phyloP scores from a whole-genome alignment of 2,888 invertebrate species.

The Hololepta plana region DNA sequence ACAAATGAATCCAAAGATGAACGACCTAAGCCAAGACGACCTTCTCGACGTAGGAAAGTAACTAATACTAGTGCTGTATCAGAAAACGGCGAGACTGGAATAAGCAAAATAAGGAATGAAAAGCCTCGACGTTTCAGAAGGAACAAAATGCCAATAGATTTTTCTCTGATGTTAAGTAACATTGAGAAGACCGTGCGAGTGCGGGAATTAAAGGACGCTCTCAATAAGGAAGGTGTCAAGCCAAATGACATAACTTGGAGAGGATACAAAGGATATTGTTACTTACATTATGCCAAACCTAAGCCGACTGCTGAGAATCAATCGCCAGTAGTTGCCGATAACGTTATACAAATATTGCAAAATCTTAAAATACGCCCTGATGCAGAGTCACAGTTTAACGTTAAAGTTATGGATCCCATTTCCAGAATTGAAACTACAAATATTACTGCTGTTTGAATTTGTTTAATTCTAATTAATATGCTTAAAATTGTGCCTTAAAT shows the following conservation, averaged over 20 bases:
- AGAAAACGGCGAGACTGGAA: background rate
- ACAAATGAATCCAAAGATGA: constrained; percentile 14
- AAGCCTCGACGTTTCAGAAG: constrained; percentile 3
- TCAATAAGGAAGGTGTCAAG: constrained; percentile 54
- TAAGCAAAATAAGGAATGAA: constrained; percentile 4
- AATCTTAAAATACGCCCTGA: constrained; percentile 26
- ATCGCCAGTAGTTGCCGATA: constrained; percentile 26
- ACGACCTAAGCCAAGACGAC: too few relatives aligned
- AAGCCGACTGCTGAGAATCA: constrained; percentile 15
- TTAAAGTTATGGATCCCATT: constrained; percentile 32
- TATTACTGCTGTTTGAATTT: constrained; percentile 29
- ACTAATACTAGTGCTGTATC: too few relatives aligned
- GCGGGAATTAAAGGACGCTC: constrained; percentile 54
- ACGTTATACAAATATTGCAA: constrained; percentile 30
- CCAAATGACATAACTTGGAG: constrained; percentile 59
- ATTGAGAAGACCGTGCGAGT: constrained; percentile 53
- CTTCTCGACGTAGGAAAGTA: too few relatives aligned
- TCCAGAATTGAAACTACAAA: constrained; percentile 30
- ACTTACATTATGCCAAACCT: constrained; percentile 55
- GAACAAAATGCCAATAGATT: constrained; percentile 1
- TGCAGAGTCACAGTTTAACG: constrained; percentile 19
- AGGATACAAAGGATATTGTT: constrained; percentile 26
- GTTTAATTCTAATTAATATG: too few relatives aligned
- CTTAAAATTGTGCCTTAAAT: too few relatives aligned
- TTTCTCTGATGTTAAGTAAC: constrained; percentile 44